These are phyloP conservation scores for Antigone vipio DNA, from an alignment of 2,113 vertebrate genomes.

Conservation along the genomic window DNA sequence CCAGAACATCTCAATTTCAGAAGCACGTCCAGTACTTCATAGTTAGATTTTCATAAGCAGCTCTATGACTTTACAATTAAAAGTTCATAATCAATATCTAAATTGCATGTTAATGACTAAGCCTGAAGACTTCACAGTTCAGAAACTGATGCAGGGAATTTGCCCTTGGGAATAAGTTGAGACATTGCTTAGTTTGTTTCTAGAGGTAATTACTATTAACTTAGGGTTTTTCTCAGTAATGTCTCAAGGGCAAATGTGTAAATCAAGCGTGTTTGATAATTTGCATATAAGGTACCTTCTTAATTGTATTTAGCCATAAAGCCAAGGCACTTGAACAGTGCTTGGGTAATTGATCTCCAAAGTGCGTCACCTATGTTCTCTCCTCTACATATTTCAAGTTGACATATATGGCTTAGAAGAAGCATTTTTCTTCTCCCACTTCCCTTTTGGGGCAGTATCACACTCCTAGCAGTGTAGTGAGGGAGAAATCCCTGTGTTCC, in stretches of 20 bases:
- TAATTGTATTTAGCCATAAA: slow-evolving; percentile 44
- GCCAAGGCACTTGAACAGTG: neutral
- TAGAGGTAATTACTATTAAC: slow-evolving; percentile 16
- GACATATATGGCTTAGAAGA: neutral
- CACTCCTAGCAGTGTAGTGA: neutral
- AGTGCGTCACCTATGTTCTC: neutral
- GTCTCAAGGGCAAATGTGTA: slow-evolving; percentile 38
- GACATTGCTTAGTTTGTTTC: neutral
- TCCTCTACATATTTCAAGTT: neutral
- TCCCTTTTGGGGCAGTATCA: neutral
- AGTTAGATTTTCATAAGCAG: neutral
- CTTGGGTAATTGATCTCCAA: slow-evolving; percentile 18
- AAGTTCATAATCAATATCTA: neutral
- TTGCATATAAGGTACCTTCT: slow-evolving; percentile 42
- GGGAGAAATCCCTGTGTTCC: neutral
- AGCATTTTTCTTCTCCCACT: neutral
- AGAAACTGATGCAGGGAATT: neutral
- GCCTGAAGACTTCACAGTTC: neutral
- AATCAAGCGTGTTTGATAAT: slow-evolving; percentile 48
- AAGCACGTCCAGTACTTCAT: neutral
- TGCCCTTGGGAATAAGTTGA: neutral
- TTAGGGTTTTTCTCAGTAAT: slow-evolving; percentile 3
- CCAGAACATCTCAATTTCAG: neutral
- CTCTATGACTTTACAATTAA: neutral
- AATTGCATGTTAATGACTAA: neutral